Evolutionary conservation across 2,797 vertebrate species (phyloP).

Genomic region (Dermochelys coriacea): DNA sequence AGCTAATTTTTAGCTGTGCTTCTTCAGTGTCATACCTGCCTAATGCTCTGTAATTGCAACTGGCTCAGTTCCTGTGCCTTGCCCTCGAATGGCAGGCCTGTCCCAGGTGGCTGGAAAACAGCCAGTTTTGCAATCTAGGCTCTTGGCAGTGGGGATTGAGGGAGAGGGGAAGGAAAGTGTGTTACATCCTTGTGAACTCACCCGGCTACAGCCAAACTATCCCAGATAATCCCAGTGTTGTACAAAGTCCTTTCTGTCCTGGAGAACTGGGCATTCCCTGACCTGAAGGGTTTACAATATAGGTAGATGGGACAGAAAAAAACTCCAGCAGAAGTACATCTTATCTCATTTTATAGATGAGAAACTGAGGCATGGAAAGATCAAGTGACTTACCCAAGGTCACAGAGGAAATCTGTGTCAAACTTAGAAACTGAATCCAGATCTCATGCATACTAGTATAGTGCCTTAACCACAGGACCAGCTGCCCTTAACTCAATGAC

Average conservation of each 20-base stretch:
- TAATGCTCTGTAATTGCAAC: background rate
- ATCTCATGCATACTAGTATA: background rate
- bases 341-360: background rate
- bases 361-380: background rate
- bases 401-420: background rate
- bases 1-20: slow-evolving; percentile 30
- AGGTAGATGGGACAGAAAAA: rapidly evolving
- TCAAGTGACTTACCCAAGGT: background rate
- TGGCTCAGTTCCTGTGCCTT: background rate
- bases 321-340: rapidly evolving
- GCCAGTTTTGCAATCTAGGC: background rate
- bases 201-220: rapidly evolving
- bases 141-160: background rate
- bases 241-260: background rate
- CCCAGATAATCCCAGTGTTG: rapidly evolving
- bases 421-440: background rate
- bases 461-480: background rate
- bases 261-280: background rate
- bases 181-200: background rate
- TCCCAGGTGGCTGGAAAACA: slow-evolving; percentile 23
- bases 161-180: background rate
- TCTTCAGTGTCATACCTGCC: background rate
- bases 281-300: background rate
- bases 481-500: background rate
- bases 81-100: background rate